phyloP scores from a whole-genome alignment of 2,888 invertebrate genomes.

The Odontocolon sp. region DNA sequence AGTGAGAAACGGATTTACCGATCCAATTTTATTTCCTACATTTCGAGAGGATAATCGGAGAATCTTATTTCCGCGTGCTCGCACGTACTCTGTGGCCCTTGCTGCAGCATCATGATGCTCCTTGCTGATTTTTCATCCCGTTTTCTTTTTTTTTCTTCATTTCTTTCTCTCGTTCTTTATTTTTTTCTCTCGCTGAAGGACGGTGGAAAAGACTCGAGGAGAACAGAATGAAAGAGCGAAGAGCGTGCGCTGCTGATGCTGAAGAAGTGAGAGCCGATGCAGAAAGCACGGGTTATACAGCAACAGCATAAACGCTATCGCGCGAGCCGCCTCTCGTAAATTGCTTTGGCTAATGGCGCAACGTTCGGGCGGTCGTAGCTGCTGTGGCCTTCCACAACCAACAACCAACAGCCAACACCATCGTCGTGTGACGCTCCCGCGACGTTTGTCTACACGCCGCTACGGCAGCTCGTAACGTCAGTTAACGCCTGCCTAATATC shows the following conservation, averaged over 20 bases:
- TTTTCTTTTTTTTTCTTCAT: background rate
- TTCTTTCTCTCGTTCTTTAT: background rate
- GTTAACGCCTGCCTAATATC: constrained; percentile 74
- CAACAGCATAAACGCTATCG: constrained; percentile 63
- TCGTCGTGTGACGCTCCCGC: constrained; percentile 41
- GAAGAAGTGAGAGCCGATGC: constrained; percentile 23
- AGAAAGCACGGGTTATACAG: constrained; percentile 40
- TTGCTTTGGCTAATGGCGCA: constrained; percentile 74
- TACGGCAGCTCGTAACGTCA: constrained; percentile 66
- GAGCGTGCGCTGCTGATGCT: background rate
- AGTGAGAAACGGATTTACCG: background rate
- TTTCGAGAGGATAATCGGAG: constrained; percentile 25
- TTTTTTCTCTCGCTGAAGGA: constrained; percentile 5
- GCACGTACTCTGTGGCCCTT: constrained; percentile 19
- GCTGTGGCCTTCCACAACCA: constrained; percentile 16
- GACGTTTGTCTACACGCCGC: constrained; percentile 71
- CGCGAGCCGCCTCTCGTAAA: constrained; percentile 69
- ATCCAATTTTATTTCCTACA: background rate
- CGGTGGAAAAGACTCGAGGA: background rate
- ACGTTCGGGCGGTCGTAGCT: constrained; percentile 45
- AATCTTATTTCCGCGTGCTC: constrained; percentile 44
- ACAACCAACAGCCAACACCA: constrained; percentile 13
- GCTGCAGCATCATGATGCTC: constrained; percentile 20
- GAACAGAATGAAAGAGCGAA: constrained; percentile 17
- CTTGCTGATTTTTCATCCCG: constrained; percentile 2